Evolutionary conservation across 2,888 invertebrate species (phyloP).

Genomic region (Troides aeacus): DNA sequence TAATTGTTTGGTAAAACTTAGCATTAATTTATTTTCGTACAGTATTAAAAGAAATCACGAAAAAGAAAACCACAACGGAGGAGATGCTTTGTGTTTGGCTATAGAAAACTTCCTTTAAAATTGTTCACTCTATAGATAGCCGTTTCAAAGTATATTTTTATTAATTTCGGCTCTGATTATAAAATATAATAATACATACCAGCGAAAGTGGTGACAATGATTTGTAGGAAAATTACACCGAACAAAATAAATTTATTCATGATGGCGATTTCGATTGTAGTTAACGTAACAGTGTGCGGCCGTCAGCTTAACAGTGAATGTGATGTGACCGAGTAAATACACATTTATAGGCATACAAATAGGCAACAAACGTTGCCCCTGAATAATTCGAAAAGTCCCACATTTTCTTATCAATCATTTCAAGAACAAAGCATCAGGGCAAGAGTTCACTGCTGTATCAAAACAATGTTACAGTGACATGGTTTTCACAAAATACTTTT

Average conservation of each 20-base stretch:
- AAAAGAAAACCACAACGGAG: too few species aligned
- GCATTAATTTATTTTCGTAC: too few species aligned
- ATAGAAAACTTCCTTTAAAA: too few species aligned
- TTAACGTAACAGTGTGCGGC: not conserved
- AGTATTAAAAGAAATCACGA: too few species aligned
- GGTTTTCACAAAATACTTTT: not conserved
- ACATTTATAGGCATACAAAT: not conserved
- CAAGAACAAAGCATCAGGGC: conserved; percentile 3
- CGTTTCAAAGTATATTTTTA: not conserved
- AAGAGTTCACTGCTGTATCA: not conserved
- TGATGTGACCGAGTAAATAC: not conserved
- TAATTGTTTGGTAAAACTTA: too few species aligned
- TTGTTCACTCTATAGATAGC: too few species aligned
- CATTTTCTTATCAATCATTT: conserved; percentile 14
- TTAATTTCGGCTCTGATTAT: not conserved
- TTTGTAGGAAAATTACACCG: not conserved
- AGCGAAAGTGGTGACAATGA: not conserved
- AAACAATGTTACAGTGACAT: not conserved
- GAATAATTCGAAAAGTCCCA: conserved; percentile 13
- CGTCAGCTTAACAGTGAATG: not conserved
- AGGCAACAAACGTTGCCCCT: conserved; percentile 1
- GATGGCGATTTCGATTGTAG: not conserved
- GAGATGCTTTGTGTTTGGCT: too few species aligned
- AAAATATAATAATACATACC: conserved; percentile 13
- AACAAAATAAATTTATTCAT: conserved; percentile 7